These are phyloP conservation scores for Mallotus villosus DNA, from an alignment of 2,797 vertebrate genomes.

Conservation along the genomic window DNA sequence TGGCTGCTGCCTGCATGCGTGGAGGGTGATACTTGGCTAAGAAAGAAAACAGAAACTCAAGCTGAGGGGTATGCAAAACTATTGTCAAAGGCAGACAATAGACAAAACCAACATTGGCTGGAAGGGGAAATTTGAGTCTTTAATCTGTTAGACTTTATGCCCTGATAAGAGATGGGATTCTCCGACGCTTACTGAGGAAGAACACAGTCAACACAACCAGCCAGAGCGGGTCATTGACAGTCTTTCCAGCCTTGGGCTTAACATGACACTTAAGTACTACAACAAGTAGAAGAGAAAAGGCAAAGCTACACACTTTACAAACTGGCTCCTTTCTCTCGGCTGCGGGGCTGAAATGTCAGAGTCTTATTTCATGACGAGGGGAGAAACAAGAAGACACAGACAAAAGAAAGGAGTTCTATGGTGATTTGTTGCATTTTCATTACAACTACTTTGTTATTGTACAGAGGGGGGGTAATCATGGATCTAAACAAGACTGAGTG, in stretches of 20 bases:
- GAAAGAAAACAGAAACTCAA: slow-evolving; percentile 85
- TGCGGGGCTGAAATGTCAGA: slow-evolving; percentile 76
- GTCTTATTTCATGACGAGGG: slow-evolving; percentile 55
- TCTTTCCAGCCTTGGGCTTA: slow-evolving; percentile 83
- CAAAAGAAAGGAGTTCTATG: slow-evolving; percentile 57
- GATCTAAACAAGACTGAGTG: slow-evolving; percentile 70
- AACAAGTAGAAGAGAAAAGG: slow-evolving; percentile 81
- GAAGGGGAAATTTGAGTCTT: slow-evolving; percentile 89
- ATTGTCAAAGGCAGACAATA: slow-evolving; percentile 85
- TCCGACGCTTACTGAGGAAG: slow-evolving; percentile 61
- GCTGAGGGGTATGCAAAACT: slow-evolving; percentile 80
- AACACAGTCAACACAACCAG: slow-evolving; percentile 79
- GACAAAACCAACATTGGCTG: slow-evolving; percentile 84
- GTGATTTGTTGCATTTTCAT: slow-evolving; percentile 75
- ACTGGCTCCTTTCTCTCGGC: slow-evolving; percentile 73
- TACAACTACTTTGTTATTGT: slow-evolving; percentile 62
- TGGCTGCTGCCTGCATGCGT: slow-evolving; percentile 76
- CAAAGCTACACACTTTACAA: slow-evolving; percentile 78
- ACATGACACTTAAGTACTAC: slow-evolving; percentile 88
- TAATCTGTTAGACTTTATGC: slow-evolving; percentile 86
- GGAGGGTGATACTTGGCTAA: slow-evolving; percentile 78
- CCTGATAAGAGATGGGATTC: slow-evolving; percentile 85
- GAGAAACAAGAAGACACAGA: slow-evolving; percentile 26
- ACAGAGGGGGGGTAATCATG: slow-evolving; percentile 68
- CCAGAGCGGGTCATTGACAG: slow-evolving; percentile 81